These are phyloP conservation scores for Lacerta agilis DNA, from an alignment of 2,797 vertebrate genomes.

Conservation along the genomic window DNA sequence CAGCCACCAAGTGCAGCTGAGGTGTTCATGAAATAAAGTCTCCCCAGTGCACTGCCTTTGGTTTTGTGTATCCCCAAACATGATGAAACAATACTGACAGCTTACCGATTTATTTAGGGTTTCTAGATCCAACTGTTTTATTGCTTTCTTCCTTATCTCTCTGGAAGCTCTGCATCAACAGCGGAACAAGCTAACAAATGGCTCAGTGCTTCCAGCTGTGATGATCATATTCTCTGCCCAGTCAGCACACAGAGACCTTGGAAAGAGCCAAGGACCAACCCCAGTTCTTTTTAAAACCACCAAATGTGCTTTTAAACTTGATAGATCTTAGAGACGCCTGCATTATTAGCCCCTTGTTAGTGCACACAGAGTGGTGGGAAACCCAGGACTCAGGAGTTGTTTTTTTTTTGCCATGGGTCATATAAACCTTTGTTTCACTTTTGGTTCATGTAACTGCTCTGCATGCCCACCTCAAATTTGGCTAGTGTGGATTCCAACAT, in stretches of 20 bases:
- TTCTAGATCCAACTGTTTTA: background rate
- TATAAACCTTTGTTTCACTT: conserved; percentile 34
- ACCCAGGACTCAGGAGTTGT: background rate
- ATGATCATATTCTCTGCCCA: background rate
- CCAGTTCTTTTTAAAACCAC: conserved; percentile 6
- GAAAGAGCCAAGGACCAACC: background rate
- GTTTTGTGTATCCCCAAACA: background rate
- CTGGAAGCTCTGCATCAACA: background rate
- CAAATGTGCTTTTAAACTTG: conserved; percentile 24
- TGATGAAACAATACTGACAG: background rate
- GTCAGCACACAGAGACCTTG: conserved; percentile 3
- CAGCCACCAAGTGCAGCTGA: background rate
- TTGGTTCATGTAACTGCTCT: background rate
- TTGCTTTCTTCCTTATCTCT: background rate
- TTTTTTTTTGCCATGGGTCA: background rate
- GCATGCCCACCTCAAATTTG: conserved; percentile 26
- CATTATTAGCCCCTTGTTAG: conserved; percentile 17
- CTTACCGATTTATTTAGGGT: background rate
- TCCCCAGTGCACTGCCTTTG: background rate
- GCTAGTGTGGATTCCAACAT: conserved; percentile 36
- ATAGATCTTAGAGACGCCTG: conserved; percentile 36
- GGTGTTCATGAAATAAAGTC: background rate
- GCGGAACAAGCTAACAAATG: conserved; percentile 11
- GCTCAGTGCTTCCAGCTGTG: background rate
- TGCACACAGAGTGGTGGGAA: accelerated